Base-by-base conservation (phyloP, 2,888 invertebrate genomes). In the Aphodius sticticus region DNA sequence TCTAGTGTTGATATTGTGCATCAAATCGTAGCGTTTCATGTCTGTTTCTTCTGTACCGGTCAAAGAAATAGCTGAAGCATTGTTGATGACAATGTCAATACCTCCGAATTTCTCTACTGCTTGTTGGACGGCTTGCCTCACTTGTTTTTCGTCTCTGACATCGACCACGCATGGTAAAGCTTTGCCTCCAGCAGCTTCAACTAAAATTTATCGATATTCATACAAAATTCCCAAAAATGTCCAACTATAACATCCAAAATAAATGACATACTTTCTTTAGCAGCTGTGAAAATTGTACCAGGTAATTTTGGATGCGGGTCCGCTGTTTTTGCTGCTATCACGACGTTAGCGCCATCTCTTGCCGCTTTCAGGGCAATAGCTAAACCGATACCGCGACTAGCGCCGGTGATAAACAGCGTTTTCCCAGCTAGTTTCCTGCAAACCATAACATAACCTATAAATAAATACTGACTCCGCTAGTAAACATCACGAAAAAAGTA, bases 21-120 rank as follows among this genome's bases (percentile, higher is more conserved):
- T 99, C 71, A 99, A 92, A 90, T 99, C 99, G 87, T 96, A 99
- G 88, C 94, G 92, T 90, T 99, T 99, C 98, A 99, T 98, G 69
- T 96, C 95, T 0, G 98, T 98, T 6, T 93, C 90, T 4, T 92
- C 90, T 0, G 98, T 99, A 76, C 93, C 93, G 0, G 97, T 95
- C 77, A 97, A 90, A 0, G 94, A 94, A 85, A 99, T 99, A 14
- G 99, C 99, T 82, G 97, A 97, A 0, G 99, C 99, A 91, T 99
- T 99, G 90, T 99, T 99, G 16, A 99, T 91, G 16, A 97, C 89
- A 83, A 99, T 95, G 88, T 99, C 99, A 85, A 99, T 98, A 14
- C 98, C 98, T 69, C 98, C 98, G 90, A 99, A 99, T 90, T 94
- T 94, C 80, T 93, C 91, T 0, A 96, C 93, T 36, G 96, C 95